phyloP scores from a whole-genome alignment of 2,888 invertebrate species.

The Drosophila trichaetosa region DNA sequence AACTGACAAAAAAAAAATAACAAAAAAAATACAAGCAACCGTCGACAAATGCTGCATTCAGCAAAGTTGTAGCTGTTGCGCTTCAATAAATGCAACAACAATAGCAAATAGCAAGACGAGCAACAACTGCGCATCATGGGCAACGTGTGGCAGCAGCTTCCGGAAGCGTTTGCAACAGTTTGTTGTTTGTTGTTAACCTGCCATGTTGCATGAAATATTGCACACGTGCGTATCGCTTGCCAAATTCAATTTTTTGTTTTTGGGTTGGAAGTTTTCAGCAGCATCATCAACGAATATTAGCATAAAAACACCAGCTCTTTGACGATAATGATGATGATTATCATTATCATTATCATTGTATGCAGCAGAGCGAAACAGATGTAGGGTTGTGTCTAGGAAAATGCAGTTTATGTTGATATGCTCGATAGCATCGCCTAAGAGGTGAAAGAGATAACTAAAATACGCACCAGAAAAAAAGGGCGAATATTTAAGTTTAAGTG shows the following conservation, averaged over 20 bases:
- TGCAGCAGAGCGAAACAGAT: slow-evolving; percentile 67
- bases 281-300: slow-evolving; percentile 35
- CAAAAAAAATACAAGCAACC: slow-evolving; percentile 12
- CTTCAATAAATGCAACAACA: slow-evolving; percentile 68
- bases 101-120: slow-evolving; percentile 12
- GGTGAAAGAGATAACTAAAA: slow-evolving; percentile 31
- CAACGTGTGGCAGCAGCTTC: slow-evolving; percentile 53
- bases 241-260: slow-evolving; percentile 28
- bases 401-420: slow-evolving; percentile 59
- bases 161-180: slow-evolving; percentile 64
- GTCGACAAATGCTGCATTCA: slow-evolving; percentile 62
- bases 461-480: slow-evolving; percentile 16
- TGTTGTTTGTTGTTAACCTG: slow-evolving; percentile 38
- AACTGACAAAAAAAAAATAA: slow-evolving; percentile 19
- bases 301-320: slow-evolving; percentile 27
- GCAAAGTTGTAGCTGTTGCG: slow-evolving; percentile 47
- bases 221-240: slow-evolving; percentile 56
- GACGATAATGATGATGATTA: slow-evolving; percentile 18
- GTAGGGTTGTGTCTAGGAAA: slow-evolving; percentile 42
- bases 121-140: slow-evolving; percentile 40
- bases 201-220: slow-evolving; percentile 59
- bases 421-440: slow-evolving; percentile 50
- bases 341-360: slow-evolving; percentile 40
- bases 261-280: slow-evolving; percentile 13
- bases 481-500: background rate